Evolutionary conservation across 2,113 vertebrate genomes (phyloP), one percentile per base, ranked within the genome.

Genomic region (Pedionomus torquatus): DNA sequence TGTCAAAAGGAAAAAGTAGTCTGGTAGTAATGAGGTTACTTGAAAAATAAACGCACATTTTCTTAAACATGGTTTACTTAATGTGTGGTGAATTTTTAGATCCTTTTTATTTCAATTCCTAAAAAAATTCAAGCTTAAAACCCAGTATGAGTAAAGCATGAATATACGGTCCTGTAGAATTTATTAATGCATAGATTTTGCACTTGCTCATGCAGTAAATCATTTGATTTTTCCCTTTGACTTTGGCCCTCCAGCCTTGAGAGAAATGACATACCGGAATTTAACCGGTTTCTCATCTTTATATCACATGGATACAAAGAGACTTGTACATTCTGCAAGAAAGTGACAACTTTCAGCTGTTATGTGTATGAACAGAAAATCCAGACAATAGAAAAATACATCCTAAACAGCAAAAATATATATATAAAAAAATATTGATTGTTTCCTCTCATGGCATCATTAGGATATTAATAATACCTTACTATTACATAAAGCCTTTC

Each of bases 1-100:
- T 98, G 97, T 98, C 97, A 98, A 88, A 96, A 88, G 96, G 75
- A 96, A 95, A 91, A 97, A 93, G 97, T 94, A 93, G 91, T 49
- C 90, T 96, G 43, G 79, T 78, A 91, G 82, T 97, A 97, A 97
- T 94, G 88, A 93, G 49, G 80, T 96, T 97, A 92, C 92, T 95
- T 97, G 64, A 93, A 96, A 98, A 97, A 98, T 91, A 98, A 96
- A 95, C 92, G 95, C 37, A 86, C 11, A 4, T 79, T 97, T 97
- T 81, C 95, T 97, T 97, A 96, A 95, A 95, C 48, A 78, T 31
- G 20, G 76, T 63, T 86, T 93, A 72, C 51, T 89, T 93, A 94
- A 93, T 57, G 70, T 75, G 63, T 88, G 86, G 37, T 76, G 76
- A 80, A 96, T 96, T 97, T 87, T 52, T 92, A 95, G 96, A 92